Percentiles rank a stretch among this genome's conserved stretches.
phyloP scores from a whole-genome alignment of 2,113 vertebrate genomes.

The Cynoglossus semilaevis region DNA sequence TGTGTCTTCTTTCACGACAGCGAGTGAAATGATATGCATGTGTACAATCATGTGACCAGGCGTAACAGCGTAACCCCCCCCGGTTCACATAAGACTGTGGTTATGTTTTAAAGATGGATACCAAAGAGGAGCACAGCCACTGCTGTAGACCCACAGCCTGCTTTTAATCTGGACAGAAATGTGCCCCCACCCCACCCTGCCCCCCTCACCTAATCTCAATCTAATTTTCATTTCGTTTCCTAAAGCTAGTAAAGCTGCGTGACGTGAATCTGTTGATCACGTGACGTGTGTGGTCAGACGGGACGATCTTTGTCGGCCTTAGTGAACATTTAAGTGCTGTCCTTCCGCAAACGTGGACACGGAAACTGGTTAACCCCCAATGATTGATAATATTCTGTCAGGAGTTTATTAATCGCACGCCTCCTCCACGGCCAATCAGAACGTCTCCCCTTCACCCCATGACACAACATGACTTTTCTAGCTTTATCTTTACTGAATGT shows the following conservation, averaged over 20 bases:
- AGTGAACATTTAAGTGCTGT: conserved; percentile 7
- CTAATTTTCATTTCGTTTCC: neutral
- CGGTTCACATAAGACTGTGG: conserved; percentile 38
- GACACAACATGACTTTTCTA: conserved; percentile 34
- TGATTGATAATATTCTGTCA: too few species aligned
- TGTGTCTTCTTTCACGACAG: conserved; percentile 19
- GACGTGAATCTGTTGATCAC: neutral
- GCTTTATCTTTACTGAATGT: conserved; percentile 55
- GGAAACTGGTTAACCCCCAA: too few species aligned
- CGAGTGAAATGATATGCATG: conserved; percentile 57
- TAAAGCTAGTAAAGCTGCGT: conserved; percentile 13
- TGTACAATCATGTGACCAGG: conserved; percentile 73
- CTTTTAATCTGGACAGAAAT: conserved; percentile 3
- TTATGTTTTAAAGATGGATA: conserved; percentile 74
- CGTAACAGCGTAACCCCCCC: conserved; percentile 34
- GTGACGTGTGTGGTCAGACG: conserved; percentile 2
- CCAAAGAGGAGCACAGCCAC: conserved; percentile 69
- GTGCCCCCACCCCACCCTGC: neutral
- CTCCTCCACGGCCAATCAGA: too few species aligned
- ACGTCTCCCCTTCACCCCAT: conserved; percentile 7
- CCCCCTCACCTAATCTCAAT: conserved; percentile 5
- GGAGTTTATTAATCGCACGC: too few species aligned
- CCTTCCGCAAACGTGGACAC: neutral
- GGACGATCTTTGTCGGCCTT: neutral
- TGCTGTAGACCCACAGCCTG: conserved; percentile 7